These are phyloP conservation scores for Anagrus nilaparvatae DNA, from an alignment of 1,140 invertebrate species.

Conservation along the genomic window DNA sequence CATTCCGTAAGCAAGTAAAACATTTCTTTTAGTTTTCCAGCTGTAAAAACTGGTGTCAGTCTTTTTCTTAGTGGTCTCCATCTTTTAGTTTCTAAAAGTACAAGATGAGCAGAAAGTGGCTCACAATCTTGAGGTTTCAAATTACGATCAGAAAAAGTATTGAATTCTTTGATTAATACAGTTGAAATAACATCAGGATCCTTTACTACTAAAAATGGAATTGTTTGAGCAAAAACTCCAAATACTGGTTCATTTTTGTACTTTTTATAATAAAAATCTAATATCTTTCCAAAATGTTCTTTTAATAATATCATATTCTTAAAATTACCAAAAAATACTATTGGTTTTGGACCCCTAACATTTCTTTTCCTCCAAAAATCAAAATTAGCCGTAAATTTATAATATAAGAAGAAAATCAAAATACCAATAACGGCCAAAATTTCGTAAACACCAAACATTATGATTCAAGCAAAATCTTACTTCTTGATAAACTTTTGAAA, in stretches of 20 bases:
- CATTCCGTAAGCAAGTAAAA: slow-evolving; percentile 34
- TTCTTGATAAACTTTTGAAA: too few species aligned
- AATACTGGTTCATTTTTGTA: slow-evolving; percentile 31
- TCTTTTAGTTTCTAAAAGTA: slow-evolving; percentile 27
- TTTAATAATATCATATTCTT: slow-evolving; percentile 18
- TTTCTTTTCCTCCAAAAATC: slow-evolving; percentile 31
- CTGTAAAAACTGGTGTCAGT: slow-evolving; percentile 41
- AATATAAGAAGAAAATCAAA: slow-evolving; percentile 17
- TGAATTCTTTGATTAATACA: slow-evolving; percentile 43
- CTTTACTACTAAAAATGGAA: slow-evolving; percentile 31
- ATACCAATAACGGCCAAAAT: slow-evolving; percentile 11
- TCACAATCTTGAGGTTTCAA: slow-evolving; percentile 24
- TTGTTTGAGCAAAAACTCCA: slow-evolving; percentile 36
- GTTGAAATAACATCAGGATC: slow-evolving; percentile 40
- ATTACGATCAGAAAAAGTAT: slow-evolving; percentile 36
- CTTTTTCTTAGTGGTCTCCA: slow-evolving; percentile 45
- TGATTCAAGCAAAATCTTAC: too few species aligned
- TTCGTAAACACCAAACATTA: slow-evolving; percentile 10
- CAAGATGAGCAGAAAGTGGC: slow-evolving; percentile 29
- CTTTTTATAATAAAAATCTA: slow-evolving; percentile 10
- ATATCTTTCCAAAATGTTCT: slow-evolving; percentile 10
- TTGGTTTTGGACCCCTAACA: slow-evolving; percentile 25
- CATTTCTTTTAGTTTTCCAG: slow-evolving; percentile 43
- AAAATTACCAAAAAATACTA: slow-evolving; percentile 28
- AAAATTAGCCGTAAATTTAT: slow-evolving; percentile 17